Conservation (phyloP, 2,888 invertebrate genomes). For the Hydropsyche betteni region DNA sequence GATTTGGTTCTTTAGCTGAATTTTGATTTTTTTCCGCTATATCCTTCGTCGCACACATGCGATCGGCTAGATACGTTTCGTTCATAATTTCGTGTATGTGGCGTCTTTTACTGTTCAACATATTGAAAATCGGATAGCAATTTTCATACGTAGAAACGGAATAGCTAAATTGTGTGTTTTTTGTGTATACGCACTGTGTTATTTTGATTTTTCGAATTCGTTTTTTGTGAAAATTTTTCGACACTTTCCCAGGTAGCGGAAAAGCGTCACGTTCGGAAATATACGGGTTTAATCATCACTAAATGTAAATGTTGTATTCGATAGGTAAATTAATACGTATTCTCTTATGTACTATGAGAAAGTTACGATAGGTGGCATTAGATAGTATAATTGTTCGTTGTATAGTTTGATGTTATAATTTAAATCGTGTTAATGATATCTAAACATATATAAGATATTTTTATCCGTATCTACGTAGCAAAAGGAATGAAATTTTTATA, state of each 20-base stretch:
- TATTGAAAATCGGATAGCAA: constrained; percentile 46
- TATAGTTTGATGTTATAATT: neutral
- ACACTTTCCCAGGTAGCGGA: neutral
- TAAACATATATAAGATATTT: no score
- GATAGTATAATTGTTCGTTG: constrained; percentile 34
- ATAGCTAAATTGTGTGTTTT: constrained; percentile 27
- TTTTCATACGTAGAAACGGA: constrained; percentile 45
- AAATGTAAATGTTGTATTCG: constrained; percentile 35
- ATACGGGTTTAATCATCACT: constrained; percentile 50
- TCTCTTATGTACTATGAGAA: neutral
- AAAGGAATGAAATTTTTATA: no score
- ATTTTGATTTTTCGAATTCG: constrained; percentile 16
- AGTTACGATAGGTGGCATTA: neutral
- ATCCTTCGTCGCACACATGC: constrained; percentile 38
- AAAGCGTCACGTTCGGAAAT: constrained; percentile 50
- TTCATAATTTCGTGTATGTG: constrained; percentile 47
- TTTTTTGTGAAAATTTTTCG: constrained; percentile 18
- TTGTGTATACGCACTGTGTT: neutral
- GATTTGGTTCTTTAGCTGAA: no score
- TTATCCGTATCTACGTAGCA: no score
- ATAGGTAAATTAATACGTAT: constrained; percentile 20
- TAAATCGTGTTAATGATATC: no score
- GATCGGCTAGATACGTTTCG: constrained; percentile 42
- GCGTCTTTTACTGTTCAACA: constrained; percentile 49
- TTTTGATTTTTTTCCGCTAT: no score